These are phyloP conservation scores for Microplitis mediator DNA, from an alignment of 1,140 invertebrate species.

Conservation along the genomic window DNA sequence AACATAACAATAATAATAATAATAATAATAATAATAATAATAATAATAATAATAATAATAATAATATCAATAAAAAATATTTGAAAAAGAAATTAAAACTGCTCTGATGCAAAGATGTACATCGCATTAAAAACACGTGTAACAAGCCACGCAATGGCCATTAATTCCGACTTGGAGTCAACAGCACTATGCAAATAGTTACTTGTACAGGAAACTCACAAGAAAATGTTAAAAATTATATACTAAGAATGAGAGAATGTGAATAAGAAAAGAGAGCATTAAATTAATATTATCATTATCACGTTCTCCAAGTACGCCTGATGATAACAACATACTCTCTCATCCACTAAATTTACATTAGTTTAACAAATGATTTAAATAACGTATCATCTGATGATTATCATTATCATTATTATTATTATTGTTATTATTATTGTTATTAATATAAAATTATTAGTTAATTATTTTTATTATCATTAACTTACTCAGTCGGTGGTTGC, in stretches of 20 bases:
- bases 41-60: constrained; percentile 18
- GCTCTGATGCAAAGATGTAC: constrained; percentile 12
- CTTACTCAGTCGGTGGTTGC: constrained; percentile 40
- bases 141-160: constrained; percentile 43
- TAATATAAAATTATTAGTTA: constrained; percentile 28
- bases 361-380: background rate
- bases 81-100: too few relatives aligned
- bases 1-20: background rate
- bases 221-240: constrained; percentile 7
- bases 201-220: constrained; percentile 52
- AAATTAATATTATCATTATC: constrained; percentile 15
- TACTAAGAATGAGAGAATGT: constrained; percentile 9
- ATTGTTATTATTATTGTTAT: background rate
- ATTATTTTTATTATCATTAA: constrained; percentile 13
- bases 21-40: constrained; percentile 4
- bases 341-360: background rate
- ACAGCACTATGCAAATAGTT: constrained; percentile 53
- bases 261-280: background rate
- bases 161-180: constrained; percentile 50
- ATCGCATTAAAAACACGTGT: constrained; percentile 40
- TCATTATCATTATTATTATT: background rate
- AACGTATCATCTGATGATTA: background rate
- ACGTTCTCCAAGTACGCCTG: background rate
- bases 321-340: background rate
- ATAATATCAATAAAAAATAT: too few relatives aligned